phyloP scores from a whole-genome alignment of 1,140 invertebrate genomes.

The Coenobita brevimanus region DNA sequence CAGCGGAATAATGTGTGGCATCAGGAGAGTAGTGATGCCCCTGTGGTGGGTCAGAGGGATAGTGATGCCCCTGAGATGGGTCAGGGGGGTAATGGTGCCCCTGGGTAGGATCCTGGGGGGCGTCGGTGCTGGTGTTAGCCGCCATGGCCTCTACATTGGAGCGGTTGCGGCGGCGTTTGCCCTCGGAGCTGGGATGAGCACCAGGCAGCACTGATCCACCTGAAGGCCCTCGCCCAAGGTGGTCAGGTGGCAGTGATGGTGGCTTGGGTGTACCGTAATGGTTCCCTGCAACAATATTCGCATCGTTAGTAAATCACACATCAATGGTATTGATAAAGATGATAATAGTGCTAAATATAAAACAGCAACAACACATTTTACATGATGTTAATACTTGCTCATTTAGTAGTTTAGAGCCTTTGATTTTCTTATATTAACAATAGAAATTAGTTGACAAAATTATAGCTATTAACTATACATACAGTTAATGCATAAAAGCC shows the following conservation, averaged over 20 bases:
- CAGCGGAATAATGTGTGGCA: slow-evolving; percentile 72
- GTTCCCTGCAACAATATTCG: slow-evolving; percentile 71
- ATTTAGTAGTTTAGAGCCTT: too few species aligned
- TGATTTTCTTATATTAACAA: too few species aligned
- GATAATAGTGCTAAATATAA: too few species aligned
- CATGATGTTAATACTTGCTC: too few species aligned
- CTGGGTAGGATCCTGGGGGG: slow-evolving; percentile 70
- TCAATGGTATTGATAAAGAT: background rate
- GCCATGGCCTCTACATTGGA: slow-evolving; percentile 77
- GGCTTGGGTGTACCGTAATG: slow-evolving; percentile 78
- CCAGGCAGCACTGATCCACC: slow-evolving; percentile 75
- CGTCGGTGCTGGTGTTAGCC: slow-evolving; percentile 71
- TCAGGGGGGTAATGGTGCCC: slow-evolving; percentile 62
- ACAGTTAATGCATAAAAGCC: background rate
- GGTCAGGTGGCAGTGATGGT: slow-evolving; percentile 72
- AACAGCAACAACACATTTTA: too few species aligned
- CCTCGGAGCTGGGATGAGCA: slow-evolving; percentile 77
- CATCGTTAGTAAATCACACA: background rate
- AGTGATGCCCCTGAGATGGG: background rate
- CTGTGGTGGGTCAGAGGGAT: slow-evolving; percentile 53
- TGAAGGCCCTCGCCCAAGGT: slow-evolving; percentile 68
- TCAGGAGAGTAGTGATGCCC: slow-evolving; percentile 68
- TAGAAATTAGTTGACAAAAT: too few species aligned
- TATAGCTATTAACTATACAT: too few species aligned
- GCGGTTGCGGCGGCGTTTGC: slow-evolving; percentile 77